Conservation (phyloP, 2,888 invertebrate species). For the Phania funesta region DNA sequence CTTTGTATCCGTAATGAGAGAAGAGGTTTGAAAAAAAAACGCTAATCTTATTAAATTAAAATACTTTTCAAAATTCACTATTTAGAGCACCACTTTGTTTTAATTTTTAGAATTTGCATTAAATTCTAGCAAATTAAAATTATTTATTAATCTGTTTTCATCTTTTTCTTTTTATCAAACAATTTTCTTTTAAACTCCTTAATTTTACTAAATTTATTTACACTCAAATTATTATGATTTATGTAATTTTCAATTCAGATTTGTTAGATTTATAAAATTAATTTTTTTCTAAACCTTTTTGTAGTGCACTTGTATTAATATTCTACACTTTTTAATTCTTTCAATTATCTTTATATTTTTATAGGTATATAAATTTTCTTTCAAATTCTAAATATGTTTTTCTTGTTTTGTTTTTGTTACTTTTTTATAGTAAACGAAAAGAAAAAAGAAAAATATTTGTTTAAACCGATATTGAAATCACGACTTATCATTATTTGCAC, state of each 20-base stretch:
- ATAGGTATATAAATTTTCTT: conserved; percentile 18
- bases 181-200: neutral
- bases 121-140: neutral
- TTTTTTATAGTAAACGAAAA: conserved; percentile 33
- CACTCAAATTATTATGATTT: too few species aligned
- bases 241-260: too few species aligned
- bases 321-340: neutral
- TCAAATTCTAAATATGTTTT: conserved; percentile 32
- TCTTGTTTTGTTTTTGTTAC: conserved; percentile 49
- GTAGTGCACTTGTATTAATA: neutral
- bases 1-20: conserved; percentile 7
- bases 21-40: neutral
- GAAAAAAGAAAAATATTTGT: conserved; percentile 34
- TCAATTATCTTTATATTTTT: neutral
- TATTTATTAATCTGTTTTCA: neutral
- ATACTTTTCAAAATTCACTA: conserved; percentile 19
- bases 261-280: too few species aligned
- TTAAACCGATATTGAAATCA: conserved; percentile 48
- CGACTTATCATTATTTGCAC: conserved; percentile 62
- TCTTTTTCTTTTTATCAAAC: neutral
- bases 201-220: too few species aligned
- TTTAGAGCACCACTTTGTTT: neutral
- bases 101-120: neutral
- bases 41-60: neutral
- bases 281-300: neutral